Conservation (phyloP, 2,888 invertebrate species). For the Eumacrocentrus americanus region DNA sequence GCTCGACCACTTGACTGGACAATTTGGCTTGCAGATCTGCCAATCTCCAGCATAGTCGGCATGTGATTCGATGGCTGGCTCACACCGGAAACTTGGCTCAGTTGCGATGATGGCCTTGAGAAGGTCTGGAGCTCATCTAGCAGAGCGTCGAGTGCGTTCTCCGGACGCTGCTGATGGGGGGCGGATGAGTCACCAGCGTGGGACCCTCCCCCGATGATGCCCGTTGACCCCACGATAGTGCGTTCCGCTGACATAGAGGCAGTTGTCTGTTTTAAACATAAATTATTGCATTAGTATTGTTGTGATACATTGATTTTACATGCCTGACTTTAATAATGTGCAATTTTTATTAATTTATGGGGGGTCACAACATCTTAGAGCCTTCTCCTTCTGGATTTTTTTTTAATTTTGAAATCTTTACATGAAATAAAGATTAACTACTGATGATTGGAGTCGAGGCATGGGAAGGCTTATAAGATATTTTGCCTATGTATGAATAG, state of each 20-base stretch:
- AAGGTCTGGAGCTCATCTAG: slow-evolving; percentile 92
- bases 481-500: slow-evolving; percentile 33
- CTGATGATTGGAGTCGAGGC: slow-evolving; percentile 25
- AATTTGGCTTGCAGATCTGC: slow-evolving; percentile 40
- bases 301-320: neutral
- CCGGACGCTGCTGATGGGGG: slow-evolving; percentile 74
- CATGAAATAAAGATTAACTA: neutral
- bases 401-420: slow-evolving; percentile 6
- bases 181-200: slow-evolving; percentile 65
- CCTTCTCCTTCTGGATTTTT: slow-evolving; percentile 33
- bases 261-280: slow-evolving; percentile 56
- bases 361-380: slow-evolving; percentile 29
- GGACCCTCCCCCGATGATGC: slow-evolving; percentile 69
- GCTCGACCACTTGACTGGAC: slow-evolving; percentile 42
- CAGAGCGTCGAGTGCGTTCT: slow-evolving; percentile 97
- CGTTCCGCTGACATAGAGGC: slow-evolving; percentile 68
- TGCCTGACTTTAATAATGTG: slow-evolving; percentile 8
- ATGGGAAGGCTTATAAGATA: slow-evolving; percentile 36
- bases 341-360: slow-evolving; percentile 12
- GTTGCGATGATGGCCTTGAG: slow-evolving; percentile 70
- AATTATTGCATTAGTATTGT: neutral
- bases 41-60: slow-evolving; percentile 38
- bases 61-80: slow-evolving; percentile 31
- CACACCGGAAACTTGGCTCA: slow-evolving; percentile 46
- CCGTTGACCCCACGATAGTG: slow-evolving; percentile 67